Conservation (phyloP, 2,797 vertebrate genomes). For the Gallinago stenura region DNA sequence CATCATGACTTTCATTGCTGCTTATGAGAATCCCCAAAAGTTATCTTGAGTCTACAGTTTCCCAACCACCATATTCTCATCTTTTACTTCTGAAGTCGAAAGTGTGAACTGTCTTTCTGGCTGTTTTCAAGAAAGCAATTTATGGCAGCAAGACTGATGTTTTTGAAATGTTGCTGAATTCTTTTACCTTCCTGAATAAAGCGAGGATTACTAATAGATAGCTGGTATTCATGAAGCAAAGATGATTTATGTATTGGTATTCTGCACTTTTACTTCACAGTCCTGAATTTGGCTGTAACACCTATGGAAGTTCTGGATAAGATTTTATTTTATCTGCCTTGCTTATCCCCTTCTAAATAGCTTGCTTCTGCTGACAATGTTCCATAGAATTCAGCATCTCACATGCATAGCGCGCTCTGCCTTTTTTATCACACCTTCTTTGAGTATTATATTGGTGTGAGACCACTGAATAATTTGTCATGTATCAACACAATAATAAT, state of each 20-base stretch:
- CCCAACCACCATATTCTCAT: not conserved
- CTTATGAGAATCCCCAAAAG: not conserved
- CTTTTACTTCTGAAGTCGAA: not conserved
- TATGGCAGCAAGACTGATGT: not conserved
- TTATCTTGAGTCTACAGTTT: not conserved
- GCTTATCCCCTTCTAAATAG: not conserved
- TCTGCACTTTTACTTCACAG: not conserved
- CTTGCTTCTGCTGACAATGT: not conserved
- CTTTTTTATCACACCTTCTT: not conserved
- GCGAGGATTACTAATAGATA: not conserved
- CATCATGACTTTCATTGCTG: not conserved
- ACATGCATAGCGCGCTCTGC: not conserved
- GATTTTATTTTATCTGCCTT: not conserved
- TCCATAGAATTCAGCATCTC: not conserved
- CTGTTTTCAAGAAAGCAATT: not conserved
- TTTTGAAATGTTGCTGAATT: conserved; percentile 4
- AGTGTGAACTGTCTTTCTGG: not conserved
- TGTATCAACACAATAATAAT: not conserved
- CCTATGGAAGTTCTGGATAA: not conserved
- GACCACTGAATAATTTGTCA: not conserved
- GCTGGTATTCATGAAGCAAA: not conserved
- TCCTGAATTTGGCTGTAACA: not conserved
- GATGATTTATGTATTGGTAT: not conserved
- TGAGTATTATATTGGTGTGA: not conserved
- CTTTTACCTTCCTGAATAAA: not conserved